Evolutionary conservation across 2,888 invertebrate species (phyloP), one percentile per base, ranked within the genome.

Genomic region (Parnassius mnemosyne): DNA sequence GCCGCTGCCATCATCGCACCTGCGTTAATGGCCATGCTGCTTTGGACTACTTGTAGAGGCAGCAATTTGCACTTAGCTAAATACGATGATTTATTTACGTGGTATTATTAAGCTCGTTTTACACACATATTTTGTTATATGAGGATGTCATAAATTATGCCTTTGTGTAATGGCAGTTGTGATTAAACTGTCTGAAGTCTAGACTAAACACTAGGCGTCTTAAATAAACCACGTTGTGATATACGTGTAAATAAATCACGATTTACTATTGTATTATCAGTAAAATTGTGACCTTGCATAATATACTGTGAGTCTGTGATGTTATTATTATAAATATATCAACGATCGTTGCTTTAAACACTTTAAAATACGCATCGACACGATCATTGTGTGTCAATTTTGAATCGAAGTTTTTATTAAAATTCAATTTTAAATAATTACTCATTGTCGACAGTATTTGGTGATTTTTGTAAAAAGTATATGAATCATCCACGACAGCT

Each of bases 1-100:
- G 71, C 69, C 51, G 57, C 56, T 67, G 65, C 74, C 80, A 79
- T 79, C 77, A 77, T 80, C 73, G 80, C 81, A 85, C 83, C 84
- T 84, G 83, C 75, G 71, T 68, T 72, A 66, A 66, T 68, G 64
- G 65, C 63, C 66, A 67, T 65, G 68, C 66, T 66, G 57, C 62
- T 63, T 57, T 49, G 53, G 56, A 53, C 56, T 49, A 51, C 60
- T 60, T 56, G 10, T 49, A 25, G 34, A 60, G 60, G 44, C 44
- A 52, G 51, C 34, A 57, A 61, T 61, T 61, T 57, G 61, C 64
- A 61, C 56, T 63, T 53, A 57, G 59, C 59, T 59, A 47, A 59
- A 63, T 63, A 50, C 16, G n/a, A 58, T 65, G 59, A 61, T 57
- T 65, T 65, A 60, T 61, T 55, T 65, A 44, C 58, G 49, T 46